A percentile compares a stretch with the other conserved stretches of the same genome.
phyloP scores from a whole-genome alignment of 2,888 invertebrate species.

The Lasioglossum morio region DNA sequence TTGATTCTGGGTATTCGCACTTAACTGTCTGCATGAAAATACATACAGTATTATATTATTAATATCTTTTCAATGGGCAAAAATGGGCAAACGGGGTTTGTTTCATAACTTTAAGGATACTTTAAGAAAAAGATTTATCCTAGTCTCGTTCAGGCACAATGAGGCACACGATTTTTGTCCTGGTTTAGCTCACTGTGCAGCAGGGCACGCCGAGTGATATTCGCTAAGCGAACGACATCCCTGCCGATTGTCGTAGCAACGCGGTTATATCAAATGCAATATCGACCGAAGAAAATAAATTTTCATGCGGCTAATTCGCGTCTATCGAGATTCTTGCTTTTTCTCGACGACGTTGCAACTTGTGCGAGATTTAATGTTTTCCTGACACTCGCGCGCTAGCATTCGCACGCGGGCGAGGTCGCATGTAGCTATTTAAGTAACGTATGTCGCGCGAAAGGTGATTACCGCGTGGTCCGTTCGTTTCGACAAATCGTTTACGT shows the following conservation, averaged over 20 bases:
- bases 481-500: constrained; percentile 42
- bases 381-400: background rate
- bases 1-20: no score
- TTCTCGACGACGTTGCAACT: background rate
- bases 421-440: constrained; percentile 34
- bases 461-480: background rate
- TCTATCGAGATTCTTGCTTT: background rate
- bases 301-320: background rate
- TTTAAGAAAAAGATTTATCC: no score
- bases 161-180: no score
- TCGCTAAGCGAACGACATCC: background rate
- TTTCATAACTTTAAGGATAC: no score
- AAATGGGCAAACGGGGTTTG: no score
- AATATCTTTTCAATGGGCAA: no score
- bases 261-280: background rate
- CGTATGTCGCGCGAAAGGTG: background rate
- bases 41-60: no score
- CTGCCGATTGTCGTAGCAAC: background rate
- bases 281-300: background rate
- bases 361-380: background rate
- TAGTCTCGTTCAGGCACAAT: no score
- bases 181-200: no score
- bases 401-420: constrained; percentile 18
- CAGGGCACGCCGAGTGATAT: no score
- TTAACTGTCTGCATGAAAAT: no score